Percentiles rank a stretch among this genome's conserved stretches.
Evolutionary conservation across 2,113 vertebrate species (phyloP).

Genomic region (Leptocoma aspasia): DNA sequence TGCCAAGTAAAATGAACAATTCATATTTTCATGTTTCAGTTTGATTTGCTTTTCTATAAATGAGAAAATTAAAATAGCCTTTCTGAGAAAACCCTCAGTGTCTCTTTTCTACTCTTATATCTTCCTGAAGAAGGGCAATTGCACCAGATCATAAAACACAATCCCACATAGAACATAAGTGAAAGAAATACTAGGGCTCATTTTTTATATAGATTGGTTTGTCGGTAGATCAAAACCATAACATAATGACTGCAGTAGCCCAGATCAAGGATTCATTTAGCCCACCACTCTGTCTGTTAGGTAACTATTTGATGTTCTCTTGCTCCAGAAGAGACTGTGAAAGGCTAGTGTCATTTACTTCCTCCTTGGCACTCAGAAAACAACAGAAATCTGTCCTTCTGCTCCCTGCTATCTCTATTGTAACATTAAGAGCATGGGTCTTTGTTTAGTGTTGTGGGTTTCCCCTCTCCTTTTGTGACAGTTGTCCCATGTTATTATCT

Average conservation of each 20-base stretch:
- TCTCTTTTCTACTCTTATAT: neutral
- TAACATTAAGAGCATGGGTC: neutral
- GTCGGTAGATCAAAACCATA: neutral
- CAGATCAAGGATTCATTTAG: neutral
- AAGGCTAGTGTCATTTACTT: neutral
- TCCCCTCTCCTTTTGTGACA: neutral
- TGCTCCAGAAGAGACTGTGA: neutral
- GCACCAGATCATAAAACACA: neutral
- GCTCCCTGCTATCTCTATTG: neutral
- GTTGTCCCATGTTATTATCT: neutral
- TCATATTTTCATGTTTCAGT: neutral
- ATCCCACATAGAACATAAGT: neutral
- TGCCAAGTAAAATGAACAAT: neutral
- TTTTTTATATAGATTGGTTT: neutral
- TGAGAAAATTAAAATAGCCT: neutral
- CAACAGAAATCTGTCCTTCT: neutral
- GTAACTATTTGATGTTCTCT: neutral
- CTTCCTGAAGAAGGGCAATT: neutral
- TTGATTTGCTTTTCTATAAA: neutral
- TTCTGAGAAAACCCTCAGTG: neutral
- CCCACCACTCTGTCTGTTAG: neutral
- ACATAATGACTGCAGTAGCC: neutral
- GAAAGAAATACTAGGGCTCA: neutral
- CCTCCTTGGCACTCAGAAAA: neutral
- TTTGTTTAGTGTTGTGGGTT: neutral